These are phyloP conservation scores for Pampus argenteus DNA, from an alignment of 2,797 vertebrate species.

Conservation along the genomic window DNA sequence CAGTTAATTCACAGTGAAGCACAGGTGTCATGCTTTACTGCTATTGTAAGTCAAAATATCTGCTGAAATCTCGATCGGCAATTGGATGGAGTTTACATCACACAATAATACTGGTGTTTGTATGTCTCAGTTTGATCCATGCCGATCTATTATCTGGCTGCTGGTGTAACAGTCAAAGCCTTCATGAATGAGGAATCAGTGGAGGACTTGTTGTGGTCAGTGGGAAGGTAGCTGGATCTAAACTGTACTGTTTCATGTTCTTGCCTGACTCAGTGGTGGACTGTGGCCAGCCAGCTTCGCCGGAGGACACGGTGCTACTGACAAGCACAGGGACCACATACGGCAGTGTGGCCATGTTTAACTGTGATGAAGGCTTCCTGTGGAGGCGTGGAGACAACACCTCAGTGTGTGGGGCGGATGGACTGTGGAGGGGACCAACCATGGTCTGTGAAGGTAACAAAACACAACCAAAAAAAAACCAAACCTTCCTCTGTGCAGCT, in stretches of 20 bases:
- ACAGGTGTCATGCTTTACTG: too few species aligned
- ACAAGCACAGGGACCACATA: slow-evolving; percentile 71
- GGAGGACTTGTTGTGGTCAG: background rate
- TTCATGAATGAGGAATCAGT: background rate
- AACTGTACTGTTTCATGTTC: background rate
- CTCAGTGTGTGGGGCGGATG: slow-evolving; percentile 79
- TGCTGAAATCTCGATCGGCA: background rate
- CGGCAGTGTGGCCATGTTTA: slow-evolving; percentile 66
- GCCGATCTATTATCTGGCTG: too few species aligned
- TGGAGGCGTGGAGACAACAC: slow-evolving; percentile 74
- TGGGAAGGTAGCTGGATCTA: background rate
- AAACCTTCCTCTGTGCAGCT: background rate
- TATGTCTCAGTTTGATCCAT: background rate
- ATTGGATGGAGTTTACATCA: background rate
- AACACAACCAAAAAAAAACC: background rate
- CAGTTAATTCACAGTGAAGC: too few species aligned
- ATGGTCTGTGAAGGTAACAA: slow-evolving; percentile 84
- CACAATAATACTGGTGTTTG: background rate
- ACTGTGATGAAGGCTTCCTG: slow-evolving; percentile 79
- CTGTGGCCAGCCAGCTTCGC: slow-evolving; percentile 74
- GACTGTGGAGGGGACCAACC: slow-evolving; percentile 74
- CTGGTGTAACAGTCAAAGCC: background rate
- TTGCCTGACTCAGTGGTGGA: slow-evolving; percentile 75
- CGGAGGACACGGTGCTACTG: slow-evolving; percentile 48
- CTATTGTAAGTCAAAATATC: background rate